A percentile compares a stretch with the other conserved stretches of the same genome.
Conservation (phyloP, 2,888 invertebrate genomes). For the Cenopis cana region DNA sequence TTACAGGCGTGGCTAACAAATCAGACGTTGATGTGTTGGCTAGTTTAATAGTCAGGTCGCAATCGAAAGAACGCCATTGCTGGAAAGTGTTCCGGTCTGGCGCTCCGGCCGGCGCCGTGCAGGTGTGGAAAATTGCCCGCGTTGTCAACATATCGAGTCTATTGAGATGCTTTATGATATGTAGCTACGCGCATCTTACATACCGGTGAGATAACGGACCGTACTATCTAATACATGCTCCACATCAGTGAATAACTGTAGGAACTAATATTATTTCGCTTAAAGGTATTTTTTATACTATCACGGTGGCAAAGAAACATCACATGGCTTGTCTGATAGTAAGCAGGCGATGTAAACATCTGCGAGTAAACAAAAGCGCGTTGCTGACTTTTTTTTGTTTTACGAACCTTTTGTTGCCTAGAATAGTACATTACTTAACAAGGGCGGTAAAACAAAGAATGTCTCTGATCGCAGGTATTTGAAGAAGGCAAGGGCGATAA, state of each 20-base stretch:
- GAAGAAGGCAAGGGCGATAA: too few relatives aligned
- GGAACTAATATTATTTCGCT: neutral
- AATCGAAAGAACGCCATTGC: constrained; percentile 62
- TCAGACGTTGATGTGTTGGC: constrained; percentile 7
- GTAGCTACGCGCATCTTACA: constrained; percentile 43
- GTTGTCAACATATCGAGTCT: constrained; percentile 51
- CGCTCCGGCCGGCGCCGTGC: constrained; percentile 50
- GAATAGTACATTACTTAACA: too few relatives aligned
- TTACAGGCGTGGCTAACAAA: neutral
- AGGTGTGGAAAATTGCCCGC: constrained; percentile 60
- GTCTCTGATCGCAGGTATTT: too few relatives aligned
- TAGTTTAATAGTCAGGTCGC: constrained; percentile 29
- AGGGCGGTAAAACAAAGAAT: too few relatives aligned
- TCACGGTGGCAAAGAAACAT: too few relatives aligned
- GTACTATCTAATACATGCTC: neutral
- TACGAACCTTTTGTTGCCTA: too few relatives aligned
- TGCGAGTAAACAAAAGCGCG: too few relatives aligned
- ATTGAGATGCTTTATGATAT: constrained; percentile 49
- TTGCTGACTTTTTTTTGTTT: too few relatives aligned
- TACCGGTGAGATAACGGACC: constrained; percentile 15
- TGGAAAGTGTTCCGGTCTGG: constrained; percentile 75
- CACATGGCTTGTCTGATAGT: too few relatives aligned
- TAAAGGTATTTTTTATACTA: too few relatives aligned
- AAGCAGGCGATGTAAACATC: too few relatives aligned
- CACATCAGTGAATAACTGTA: neutral